Evolutionary conservation across 2,797 vertebrate genomes (phyloP), one percentile per base, ranked within the genome.

Genomic region (Periophthalmus magnuspinnatus): DNA sequence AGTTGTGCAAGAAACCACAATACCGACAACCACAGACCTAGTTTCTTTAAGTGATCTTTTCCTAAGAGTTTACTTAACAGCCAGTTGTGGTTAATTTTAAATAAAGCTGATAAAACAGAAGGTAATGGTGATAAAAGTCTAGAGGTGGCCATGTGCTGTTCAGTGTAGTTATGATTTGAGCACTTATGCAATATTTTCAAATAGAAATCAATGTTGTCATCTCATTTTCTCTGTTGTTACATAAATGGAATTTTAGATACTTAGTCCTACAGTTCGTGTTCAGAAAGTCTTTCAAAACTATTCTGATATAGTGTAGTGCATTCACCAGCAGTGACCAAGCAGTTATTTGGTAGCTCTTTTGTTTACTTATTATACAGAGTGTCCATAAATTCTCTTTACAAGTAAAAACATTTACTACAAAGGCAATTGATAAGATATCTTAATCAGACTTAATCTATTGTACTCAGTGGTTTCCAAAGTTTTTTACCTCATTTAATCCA

Each of bases 1-100:
- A 79, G 66, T 75, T 74, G 3, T 50, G 63, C 78, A 68, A 83
- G 80, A 76, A 80, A 67, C 71, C 72, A 62, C 65, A 73, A 70
- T 66, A 68, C 59, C 69, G 17, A 5, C 52, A 6, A 10, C 71
- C 70, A 50, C 61, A 22, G 65, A 17, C 54, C 71, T 76, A 58
- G 68, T 80, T 72, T 76, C 75, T 73, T 83, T 65, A 38, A 58
- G 19, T 52, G 2, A 55, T 48, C 41, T 72, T 86, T 76, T 56
- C 16, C 41, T 68, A 32, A 64, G 71, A 67, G 65, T 34, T n/a
- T 62, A 56, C 68, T 56, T 28, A 21, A 74, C 34, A 50, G 55
- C 28, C 61, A 21, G 6, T 28, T 22, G 16, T 24, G 21, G 32
- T 38, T 69, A 62, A 59, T 70, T 57, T 56, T 21, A 72, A 69